Percentiles rank a stretch among this genome's conserved stretches.
Conservation (phyloP, 1,140 invertebrate species). For the Aphaenogaster ashmeadi region DNA sequence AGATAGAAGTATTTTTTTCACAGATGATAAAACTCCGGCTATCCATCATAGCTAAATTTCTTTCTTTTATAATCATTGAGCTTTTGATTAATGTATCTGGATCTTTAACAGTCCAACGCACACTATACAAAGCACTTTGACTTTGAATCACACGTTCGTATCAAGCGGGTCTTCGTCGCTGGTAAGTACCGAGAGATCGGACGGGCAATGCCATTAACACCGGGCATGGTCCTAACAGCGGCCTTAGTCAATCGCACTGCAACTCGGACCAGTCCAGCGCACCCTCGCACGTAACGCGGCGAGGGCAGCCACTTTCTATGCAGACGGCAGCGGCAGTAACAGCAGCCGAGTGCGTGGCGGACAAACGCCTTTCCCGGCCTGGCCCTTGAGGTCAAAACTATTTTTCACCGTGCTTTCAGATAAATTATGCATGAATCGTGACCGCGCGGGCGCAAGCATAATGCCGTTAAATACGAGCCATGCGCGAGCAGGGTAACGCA, state of each 20-base stretch:
- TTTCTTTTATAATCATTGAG: neutral
- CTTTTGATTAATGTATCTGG: neutral
- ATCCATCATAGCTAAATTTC: neutral
- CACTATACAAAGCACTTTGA: neutral
- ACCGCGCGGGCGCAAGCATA: slow-evolving; percentile 28
- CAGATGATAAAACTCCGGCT: neutral
- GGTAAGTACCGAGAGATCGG: neutral
- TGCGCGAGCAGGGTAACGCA: neutral
- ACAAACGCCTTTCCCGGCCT: slow-evolving; percentile 59
- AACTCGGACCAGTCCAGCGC: slow-evolving; percentile 32
- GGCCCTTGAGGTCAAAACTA: slow-evolving; percentile 64
- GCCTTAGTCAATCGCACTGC: slow-evolving; percentile 42
- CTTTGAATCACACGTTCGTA: neutral
- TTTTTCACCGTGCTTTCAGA: slow-evolving; percentile 65
- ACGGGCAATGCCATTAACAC: slow-evolving; percentile 62
- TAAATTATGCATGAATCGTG: slow-evolving; percentile 70
- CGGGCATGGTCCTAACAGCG: slow-evolving; percentile 56
- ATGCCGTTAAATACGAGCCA: slow-evolving; percentile 65
- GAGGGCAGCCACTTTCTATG: slow-evolving; percentile 66
- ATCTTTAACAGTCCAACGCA: neutral
- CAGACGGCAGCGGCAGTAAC: slow-evolving; percentile 31
- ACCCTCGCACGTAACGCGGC: slow-evolving; percentile 65
- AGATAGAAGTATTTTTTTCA: neutral
- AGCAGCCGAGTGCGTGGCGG: slow-evolving; percentile 42
- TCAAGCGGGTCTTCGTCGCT: slow-evolving; percentile 1